Conservation (phyloP, 2,888 invertebrate genomes). For the Ecdyonurus torrentis region DNA sequence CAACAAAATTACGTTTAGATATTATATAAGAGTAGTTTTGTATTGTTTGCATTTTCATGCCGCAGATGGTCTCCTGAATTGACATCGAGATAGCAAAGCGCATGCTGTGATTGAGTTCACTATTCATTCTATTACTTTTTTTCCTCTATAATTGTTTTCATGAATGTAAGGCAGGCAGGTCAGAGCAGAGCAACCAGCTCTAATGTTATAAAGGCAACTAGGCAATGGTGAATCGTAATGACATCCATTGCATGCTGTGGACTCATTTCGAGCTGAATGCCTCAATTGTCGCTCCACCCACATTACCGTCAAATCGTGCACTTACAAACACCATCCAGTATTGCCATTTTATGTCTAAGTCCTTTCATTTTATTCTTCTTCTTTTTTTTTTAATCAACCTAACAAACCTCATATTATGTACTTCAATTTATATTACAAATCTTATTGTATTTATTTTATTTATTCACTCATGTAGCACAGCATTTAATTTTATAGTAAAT, state of each 20-base stretch:
- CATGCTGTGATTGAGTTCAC: background rate
- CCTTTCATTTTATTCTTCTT: too few relatives aligned
- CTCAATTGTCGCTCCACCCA: background rate
- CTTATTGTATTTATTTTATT: too few relatives aligned
- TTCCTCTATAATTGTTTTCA: background rate
- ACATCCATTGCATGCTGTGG: background rate
- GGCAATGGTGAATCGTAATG: background rate
- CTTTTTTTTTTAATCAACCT: too few relatives aligned
- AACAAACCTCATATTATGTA: too few relatives aligned
- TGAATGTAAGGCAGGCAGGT: too few relatives aligned
- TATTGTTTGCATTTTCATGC: background rate
- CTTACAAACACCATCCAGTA: background rate
- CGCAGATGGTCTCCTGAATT: background rate
- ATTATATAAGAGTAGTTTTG: too few relatives aligned
- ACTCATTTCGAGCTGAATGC: background rate
- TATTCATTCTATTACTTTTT: background rate
- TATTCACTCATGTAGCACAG: too few relatives aligned
- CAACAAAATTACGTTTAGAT: too few relatives aligned
- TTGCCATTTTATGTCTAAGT: too few relatives aligned
- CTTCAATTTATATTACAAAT: too few relatives aligned
- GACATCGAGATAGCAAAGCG: background rate
- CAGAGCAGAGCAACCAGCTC: too few relatives aligned
- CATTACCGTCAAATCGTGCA: background rate
- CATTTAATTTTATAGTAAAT: too few relatives aligned
- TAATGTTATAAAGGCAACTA: background rate